Base-by-base conservation (phyloP, 2,797 vertebrate species). In the Gambusia yucatana region DNA sequence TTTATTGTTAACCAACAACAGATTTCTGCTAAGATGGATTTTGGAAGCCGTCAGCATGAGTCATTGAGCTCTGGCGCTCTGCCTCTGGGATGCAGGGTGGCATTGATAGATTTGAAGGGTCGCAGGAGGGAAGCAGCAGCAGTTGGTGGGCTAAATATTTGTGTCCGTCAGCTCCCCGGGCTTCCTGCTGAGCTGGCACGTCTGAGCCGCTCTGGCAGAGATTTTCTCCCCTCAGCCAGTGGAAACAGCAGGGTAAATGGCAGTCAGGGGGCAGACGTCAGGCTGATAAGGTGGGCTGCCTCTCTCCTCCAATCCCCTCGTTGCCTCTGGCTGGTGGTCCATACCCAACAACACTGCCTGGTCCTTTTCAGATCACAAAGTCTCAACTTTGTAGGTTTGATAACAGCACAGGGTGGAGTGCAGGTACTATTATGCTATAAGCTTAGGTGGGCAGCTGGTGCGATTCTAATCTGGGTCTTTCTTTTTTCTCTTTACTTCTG, bases 391-490 rank as follows among this genome's bases (percentile, higher is more conserved):
- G 36, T 71, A 78, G 85, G 82, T 84, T 77, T 67, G 78, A 72
- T 84, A 77, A 72, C 82, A 83, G 81, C 78, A 57, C 73, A 85
- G 79, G 78, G 79, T 73, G 78, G 87, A 76, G 82, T 84, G 76
- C 79, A 61, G 84, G 83, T 75, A 76, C 73, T 25, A 86, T 88
- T 72, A 82, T 48, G 72, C 77, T 78, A 28, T 80, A 88, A 73
- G 86, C 88, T 92, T 91, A 87, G 88, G 88, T 93, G 92, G 90
- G 89, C 87, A 91, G 85, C 89, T 91, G 82, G 87, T 88, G 67
- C 89, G 85, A 86, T 94, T 73, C 89, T 95, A 95, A 94, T 82
- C 79, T 88, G 91, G 91, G 88, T 93, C 92, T 90, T 89, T 89
- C 91, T 90, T 92, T 82, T 88, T 81, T 84, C 84, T 83, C 74